Conservation (phyloP, 35 echinoderm and acorn worm genomes). For the Anneissia japonica region DNA sequence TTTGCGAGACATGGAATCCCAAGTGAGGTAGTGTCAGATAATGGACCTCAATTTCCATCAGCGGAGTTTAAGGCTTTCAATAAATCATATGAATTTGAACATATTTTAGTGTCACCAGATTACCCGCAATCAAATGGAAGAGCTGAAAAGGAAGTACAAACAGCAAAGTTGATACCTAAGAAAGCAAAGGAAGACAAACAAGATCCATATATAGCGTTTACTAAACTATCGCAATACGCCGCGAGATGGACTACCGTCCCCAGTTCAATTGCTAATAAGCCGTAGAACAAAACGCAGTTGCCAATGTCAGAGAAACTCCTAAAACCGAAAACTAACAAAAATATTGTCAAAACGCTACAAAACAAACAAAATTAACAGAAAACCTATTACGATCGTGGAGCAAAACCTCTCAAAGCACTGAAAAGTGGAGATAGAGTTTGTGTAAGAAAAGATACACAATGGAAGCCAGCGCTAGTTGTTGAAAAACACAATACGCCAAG, state of each 20-base stretch:
- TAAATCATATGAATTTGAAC: slow-evolving; percentile 22
- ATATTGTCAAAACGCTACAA: not conserved
- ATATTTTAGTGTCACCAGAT: slow-evolving; percentile 14
- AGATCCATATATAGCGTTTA: slow-evolving; percentile 14
- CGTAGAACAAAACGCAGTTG: not conserved
- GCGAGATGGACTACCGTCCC: slow-evolving; percentile 22
- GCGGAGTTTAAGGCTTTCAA: slow-evolving; percentile 39
- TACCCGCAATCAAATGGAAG: slow-evolving; percentile 56
- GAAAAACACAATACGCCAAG: no score
- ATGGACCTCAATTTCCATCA: slow-evolving; percentile 41
- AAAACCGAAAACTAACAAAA: not conserved
- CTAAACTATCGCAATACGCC: slow-evolving; percentile 19
- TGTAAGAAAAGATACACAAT: no score
- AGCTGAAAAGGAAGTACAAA: slow-evolving; percentile 51
- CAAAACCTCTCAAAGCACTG: no score
- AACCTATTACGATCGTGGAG: slow-evolving; percentile 8
- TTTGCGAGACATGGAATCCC: slow-evolving; percentile 52
- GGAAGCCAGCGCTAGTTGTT: no score
- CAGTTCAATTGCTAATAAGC: slow-evolving; percentile 17
- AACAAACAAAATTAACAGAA: slow-evolving; percentile 4
- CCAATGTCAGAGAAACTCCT: slow-evolving; percentile 17
- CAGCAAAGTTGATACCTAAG: slow-evolving; percentile 11
- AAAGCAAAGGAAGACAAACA: not conserved
- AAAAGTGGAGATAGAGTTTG: no score
- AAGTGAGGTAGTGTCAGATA: slow-evolving; percentile 40